These are phyloP conservation scores for Rhyacophila evoluta DNA, from an alignment of 2,888 invertebrate genomes.

Conservation along the genomic window DNA sequence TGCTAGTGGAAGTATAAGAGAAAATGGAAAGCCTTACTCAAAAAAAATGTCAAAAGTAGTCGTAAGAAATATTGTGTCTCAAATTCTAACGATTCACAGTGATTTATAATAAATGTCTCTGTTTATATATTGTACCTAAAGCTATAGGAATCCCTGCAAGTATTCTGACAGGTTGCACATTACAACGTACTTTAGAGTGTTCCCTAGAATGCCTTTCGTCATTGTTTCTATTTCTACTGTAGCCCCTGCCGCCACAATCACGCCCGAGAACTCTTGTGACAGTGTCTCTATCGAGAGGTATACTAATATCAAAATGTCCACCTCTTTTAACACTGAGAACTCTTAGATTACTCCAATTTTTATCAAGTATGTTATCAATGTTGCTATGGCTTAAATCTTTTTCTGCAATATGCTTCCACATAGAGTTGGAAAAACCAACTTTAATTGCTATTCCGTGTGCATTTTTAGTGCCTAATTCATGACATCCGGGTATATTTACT, in stretches of 20 bases:
- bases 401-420: not conserved
- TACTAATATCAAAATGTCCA: not conserved
- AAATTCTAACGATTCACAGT: no score
- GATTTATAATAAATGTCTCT: not conserved
- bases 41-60: no score
- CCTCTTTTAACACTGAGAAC: not conserved
- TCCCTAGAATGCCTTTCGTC: not conserved
- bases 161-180: not conserved
- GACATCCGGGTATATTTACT: not conserved
- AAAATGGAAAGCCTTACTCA: no score
- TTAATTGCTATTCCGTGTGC: not conserved
- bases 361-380: not conserved
- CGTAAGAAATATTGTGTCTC: no score
- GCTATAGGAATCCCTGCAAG: not conserved
- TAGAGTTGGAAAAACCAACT: not conserved
- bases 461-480: not conserved
- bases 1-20: no score
- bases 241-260: not conserved
- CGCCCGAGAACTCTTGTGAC: not conserved
- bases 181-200: not conserved
- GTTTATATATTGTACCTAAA: not conserved
- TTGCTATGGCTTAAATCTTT: not conserved
- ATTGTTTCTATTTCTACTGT: not conserved
- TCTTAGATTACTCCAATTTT: not conserved
- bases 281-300: not conserved